Conservation (phyloP, 2,888 invertebrate species). For the Torymus aiolomorphi region DNA sequence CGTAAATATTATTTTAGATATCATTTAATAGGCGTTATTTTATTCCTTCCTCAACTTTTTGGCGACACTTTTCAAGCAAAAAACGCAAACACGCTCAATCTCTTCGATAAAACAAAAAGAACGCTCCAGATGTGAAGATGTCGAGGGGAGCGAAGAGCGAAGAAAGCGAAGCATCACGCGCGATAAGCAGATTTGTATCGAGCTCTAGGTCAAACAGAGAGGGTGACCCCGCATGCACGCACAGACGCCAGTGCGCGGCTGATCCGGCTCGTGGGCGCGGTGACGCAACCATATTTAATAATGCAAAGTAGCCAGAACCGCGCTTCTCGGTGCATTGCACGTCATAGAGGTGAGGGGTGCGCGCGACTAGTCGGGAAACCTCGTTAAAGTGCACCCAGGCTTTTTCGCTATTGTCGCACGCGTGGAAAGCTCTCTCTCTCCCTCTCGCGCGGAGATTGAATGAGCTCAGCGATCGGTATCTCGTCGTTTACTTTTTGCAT, state of each 20-base stretch:
- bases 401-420: slow-evolving; percentile 37
- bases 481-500: slow-evolving; percentile 42
- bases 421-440: slow-evolving; percentile 13
- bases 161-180: slow-evolving; percentile 4
- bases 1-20: no score
- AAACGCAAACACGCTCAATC: no score
- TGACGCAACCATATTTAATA: slow-evolving; percentile 54
- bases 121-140: no score
- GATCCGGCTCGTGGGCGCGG: slow-evolving; percentile 30
- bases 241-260: background rate
- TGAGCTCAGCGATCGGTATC: slow-evolving; percentile 46
- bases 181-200: slow-evolving; percentile 46
- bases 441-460: slow-evolving; percentile 22
- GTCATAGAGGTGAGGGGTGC: slow-evolving; percentile 34
- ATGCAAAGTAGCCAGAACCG: slow-evolving; percentile 42
- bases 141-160: no score
- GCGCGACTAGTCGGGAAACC: slow-evolving; percentile 10
- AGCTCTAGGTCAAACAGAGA: slow-evolving; percentile 25
- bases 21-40: no score
- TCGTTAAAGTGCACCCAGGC: slow-evolving; percentile 44
- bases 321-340: background rate
- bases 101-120: no score
- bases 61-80: no score
- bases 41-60: no score
- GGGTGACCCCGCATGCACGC: background rate